A percentile compares a stretch with the other conserved stretches of the same genome.
These are phyloP conservation scores for Melieria omissa DNA, from an alignment of 2,888 invertebrate species.

Conservation along the genomic window DNA sequence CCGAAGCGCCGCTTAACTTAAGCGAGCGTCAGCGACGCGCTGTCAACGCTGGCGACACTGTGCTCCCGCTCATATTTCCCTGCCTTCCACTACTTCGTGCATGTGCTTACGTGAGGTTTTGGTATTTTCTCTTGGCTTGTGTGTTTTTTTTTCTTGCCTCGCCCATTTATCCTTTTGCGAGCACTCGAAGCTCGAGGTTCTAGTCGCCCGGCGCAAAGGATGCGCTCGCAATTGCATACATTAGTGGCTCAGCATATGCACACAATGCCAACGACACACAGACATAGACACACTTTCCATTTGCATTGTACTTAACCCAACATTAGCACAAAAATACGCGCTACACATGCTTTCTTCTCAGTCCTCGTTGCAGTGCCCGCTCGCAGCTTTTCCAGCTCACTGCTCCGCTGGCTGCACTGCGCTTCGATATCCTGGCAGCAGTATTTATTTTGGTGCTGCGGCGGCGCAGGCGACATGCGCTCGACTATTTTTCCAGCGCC, in stretches of 20 bases:
- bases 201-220: no score
- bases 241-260: constrained; percentile 46
- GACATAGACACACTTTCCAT: background rate
- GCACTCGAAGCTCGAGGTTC: background rate
- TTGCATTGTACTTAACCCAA: background rate
- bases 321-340: background rate
- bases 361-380: background rate
- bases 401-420: no score
- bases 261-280: background rate
- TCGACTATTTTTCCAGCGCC: no score
- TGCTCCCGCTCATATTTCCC: background rate
- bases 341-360: constrained; percentile 1
- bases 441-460: no score
- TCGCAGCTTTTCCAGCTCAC: background rate
- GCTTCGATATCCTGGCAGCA: no score
- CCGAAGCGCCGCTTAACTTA: background rate
- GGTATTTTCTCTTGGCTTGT: background rate
- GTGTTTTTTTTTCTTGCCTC: background rate
- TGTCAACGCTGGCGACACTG: no score
- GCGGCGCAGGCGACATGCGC: no score
- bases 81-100: background rate
- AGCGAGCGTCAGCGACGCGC: no score
- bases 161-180: background rate
- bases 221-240: constrained; percentile 51
- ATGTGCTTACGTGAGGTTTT: background rate